Evolutionary conservation across 2,113 vertebrate species (phyloP).

Genomic region (Hydrolagus affinis): DNA sequence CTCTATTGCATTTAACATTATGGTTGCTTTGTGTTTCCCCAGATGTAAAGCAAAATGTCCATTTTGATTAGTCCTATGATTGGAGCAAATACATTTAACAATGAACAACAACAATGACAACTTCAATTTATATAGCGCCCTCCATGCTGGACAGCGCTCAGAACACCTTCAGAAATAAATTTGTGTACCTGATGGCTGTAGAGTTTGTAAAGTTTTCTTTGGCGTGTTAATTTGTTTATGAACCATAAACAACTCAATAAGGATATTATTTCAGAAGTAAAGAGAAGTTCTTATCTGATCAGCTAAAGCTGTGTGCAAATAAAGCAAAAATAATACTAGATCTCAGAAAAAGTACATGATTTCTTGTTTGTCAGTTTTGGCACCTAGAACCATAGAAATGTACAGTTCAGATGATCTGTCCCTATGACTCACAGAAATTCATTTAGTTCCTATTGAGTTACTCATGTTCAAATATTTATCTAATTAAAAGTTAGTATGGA

Average conservation of each 20-base stretch:
- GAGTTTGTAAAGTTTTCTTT: not conserved
- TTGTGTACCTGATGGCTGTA: not conserved
- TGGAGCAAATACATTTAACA: not conserved
- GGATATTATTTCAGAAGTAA: not conserved
- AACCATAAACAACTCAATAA: not conserved
- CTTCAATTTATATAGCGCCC: too few species aligned
- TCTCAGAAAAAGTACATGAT: not conserved
- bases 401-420: too few species aligned
- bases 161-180: not conserved
- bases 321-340: not conserved
- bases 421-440: too few species aligned
- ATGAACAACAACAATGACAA: not conserved
- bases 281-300: not conserved
- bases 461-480: too few species aligned
- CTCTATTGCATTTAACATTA: not conserved
- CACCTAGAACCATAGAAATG: too few species aligned
- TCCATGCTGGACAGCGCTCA: too few species aligned
- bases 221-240: too few species aligned
- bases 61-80: not conserved
- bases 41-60: conserved; percentile 23
- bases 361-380: too few species aligned
- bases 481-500: too few species aligned
- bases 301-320: not conserved
- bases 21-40: not conserved
- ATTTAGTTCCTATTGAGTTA: too few species aligned